These are phyloP conservation scores for Rotaria macrura DNA, from an alignment of 2,888 invertebrate species.

Conservation along the genomic window DNA sequence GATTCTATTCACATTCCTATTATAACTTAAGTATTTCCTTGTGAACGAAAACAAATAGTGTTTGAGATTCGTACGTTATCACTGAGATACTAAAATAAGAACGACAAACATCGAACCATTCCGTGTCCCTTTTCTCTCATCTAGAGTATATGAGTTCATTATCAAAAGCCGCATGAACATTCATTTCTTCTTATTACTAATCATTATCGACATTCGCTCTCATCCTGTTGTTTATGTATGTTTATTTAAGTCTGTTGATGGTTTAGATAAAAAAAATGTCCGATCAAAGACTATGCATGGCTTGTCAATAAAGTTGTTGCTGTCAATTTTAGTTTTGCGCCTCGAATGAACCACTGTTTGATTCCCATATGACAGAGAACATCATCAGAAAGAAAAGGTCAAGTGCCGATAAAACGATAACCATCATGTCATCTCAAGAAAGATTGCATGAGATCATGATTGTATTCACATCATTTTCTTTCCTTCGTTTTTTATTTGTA, in stretches of 20 bases:
- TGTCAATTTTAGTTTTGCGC: background rate
- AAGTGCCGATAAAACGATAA: background rate
- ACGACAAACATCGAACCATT: background rate
- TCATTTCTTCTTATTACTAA: background rate
- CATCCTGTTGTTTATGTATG: background rate
- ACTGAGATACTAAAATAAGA: background rate
- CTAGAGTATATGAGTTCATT: background rate
- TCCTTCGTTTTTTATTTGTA: background rate
- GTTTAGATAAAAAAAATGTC: background rate
- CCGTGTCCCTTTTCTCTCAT: background rate
- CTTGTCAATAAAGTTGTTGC: background rate
- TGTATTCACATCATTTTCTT: background rate
- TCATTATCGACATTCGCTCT: background rate
- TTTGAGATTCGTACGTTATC: background rate
- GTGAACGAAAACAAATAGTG: background rate
- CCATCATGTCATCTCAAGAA: background rate
- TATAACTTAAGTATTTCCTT: background rate
- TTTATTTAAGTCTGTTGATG: background rate
- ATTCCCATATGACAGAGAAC: background rate
- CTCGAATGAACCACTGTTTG: background rate
- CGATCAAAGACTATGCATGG: background rate
- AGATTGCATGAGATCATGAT: background rate
- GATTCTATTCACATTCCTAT: no score
- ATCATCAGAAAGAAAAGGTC: background rate
- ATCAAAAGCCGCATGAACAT: background rate